Conservation (phyloP, 1,140 invertebrate species). For the Macrosteles quadrilineatus region DNA sequence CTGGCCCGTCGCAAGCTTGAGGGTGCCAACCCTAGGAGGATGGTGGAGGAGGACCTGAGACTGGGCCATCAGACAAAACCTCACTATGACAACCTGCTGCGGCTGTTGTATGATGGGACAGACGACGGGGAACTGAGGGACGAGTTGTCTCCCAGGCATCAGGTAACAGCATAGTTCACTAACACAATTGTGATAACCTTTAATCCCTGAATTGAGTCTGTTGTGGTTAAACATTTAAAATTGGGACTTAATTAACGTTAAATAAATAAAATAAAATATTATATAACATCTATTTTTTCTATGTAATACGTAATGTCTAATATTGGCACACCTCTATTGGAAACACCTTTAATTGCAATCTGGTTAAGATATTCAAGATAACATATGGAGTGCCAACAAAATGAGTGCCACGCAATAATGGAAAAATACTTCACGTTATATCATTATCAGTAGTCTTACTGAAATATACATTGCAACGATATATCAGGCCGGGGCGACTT, state of each 20-base stretch:
- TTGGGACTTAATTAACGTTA: background rate
- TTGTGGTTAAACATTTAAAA: background rate
- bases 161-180: background rate
- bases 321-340: background rate
- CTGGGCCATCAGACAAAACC: background rate
- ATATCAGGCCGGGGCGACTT: no score
- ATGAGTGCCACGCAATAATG: no score
- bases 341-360: slow-evolving; percentile 22
- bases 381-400: no score
- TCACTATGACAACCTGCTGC: background rate
- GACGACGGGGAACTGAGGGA: no score
- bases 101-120: background rate
- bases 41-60: background rate
- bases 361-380: no score
- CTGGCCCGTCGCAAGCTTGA: slow-evolving; percentile 19
- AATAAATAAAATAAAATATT: background rate
- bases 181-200: background rate
- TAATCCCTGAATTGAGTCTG: background rate
- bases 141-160: background rate
- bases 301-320: background rate
- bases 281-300: background rate
- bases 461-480: no score
- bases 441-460: no score
- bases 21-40: background rate
- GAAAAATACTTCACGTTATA: no score